phyloP scores from a whole-genome alignment of 2,797 vertebrate genomes.

The Anguilla pacifica region DNA sequence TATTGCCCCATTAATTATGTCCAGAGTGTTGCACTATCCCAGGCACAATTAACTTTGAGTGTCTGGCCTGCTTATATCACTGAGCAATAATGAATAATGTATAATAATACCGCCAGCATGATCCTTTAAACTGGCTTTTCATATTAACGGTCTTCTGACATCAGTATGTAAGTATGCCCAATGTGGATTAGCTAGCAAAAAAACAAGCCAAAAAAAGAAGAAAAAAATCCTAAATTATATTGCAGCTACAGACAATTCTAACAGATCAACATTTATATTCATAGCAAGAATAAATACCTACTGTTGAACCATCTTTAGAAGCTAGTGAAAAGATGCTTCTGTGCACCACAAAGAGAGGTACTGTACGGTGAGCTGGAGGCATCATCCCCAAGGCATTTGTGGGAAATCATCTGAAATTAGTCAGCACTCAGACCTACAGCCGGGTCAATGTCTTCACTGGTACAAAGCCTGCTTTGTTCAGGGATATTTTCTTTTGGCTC shows the following conservation, averaged over 20 bases:
- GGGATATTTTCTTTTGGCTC: conserved; percentile 38
- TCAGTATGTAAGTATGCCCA: background rate
- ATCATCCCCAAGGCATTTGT: conserved; percentile 8
- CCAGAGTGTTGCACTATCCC: background rate
- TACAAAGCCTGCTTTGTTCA: conserved; percentile 51
- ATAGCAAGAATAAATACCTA: background rate
- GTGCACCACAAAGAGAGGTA: conserved; percentile 13
- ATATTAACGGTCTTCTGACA: background rate
- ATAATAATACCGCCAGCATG: conserved; percentile 16
- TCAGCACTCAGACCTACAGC: conserved; percentile 24
- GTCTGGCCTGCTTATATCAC: background rate
- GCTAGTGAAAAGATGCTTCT: conserved; percentile 3
- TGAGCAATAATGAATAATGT: conserved; percentile 19
- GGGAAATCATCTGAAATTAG: conserved; percentile 16
- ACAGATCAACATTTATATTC: conserved; percentile 24
- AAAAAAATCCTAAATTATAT: background rate
- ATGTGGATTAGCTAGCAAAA: background rate
- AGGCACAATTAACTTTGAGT: conserved; percentile 24
- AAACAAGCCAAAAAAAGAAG: background rate
- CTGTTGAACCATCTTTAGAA: background rate
- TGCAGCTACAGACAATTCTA: background rate
- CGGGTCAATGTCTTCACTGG: conserved; percentile 25
- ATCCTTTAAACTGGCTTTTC: background rate
- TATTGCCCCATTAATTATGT: conserved; percentile 34
- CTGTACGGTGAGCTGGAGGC: background rate